Percentiles rank a stretch among this genome's conserved stretches.
Conservation (phyloP, 2,888 invertebrate species). For the Phlogophora meticulosa region DNA sequence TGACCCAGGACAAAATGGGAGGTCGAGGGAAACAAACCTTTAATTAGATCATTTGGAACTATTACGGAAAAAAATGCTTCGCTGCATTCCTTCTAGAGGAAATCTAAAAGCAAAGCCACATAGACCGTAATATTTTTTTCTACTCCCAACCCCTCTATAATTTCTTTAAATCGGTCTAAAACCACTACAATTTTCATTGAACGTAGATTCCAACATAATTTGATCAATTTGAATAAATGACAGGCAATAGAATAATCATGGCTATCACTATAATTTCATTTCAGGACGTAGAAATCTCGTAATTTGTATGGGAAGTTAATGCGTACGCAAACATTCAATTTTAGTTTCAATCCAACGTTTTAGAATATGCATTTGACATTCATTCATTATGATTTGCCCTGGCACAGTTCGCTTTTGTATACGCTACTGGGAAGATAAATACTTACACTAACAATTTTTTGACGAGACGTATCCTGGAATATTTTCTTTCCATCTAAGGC, state of each 20-base stretch:
- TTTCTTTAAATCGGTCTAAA: conserved; percentile 59
- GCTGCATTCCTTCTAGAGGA: not conserved
- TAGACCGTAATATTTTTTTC: conserved; percentile 55
- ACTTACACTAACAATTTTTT: not conserved
- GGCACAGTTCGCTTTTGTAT: not conserved
- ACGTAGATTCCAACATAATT: conserved; percentile 76
- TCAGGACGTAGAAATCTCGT: conserved; percentile 64
- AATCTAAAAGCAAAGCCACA: conserved; percentile 22
- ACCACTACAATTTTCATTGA: conserved; percentile 55
- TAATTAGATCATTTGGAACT: conserved; percentile 42
- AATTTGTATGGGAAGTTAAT: conserved; percentile 56
- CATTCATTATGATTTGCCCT: not conserved
- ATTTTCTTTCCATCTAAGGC: conserved; percentile 6
- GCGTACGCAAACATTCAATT: conserved; percentile 7
- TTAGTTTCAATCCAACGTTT: not conserved
- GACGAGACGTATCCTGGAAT: conserved; percentile 20
- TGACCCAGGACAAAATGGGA: conserved; percentile 23
- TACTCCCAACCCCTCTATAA: conserved; percentile 56
- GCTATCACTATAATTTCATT: conserved; percentile 74
- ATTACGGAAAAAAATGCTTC: conserved; percentile 26
- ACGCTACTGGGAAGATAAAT: not conserved
- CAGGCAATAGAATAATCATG: conserved; percentile 72
- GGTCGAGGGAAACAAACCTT: conserved; percentile 23
- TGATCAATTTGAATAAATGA: conserved; percentile 81
- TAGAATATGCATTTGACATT: not conserved